Percentiles rank a stretch among this genome's conserved stretches.
These are phyloP conservation scores for Bovichtus diacanthus DNA, from an alignment of 2,797 vertebrate genomes.

Conservation along the genomic window DNA sequence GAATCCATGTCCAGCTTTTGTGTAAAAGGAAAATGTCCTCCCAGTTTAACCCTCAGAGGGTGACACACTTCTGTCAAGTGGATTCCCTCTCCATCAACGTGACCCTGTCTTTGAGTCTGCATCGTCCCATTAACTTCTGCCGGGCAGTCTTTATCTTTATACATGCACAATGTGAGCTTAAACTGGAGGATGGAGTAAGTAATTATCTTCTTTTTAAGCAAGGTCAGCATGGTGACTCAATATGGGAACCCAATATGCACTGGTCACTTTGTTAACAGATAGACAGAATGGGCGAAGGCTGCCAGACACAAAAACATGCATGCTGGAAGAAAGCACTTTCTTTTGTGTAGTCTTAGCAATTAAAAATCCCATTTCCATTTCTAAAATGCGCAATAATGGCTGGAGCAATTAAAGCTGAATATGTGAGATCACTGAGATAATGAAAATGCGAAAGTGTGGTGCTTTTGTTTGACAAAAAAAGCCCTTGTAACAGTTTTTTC, in stretches of 20 bases:
- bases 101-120: constrained; percentile 74
- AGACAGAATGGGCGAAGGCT: neutral
- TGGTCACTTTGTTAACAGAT: constrained; percentile 63
- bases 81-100: constrained; percentile 41
- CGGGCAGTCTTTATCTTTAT: constrained; percentile 73
- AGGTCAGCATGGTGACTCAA: constrained; percentile 63
- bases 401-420: constrained; percentile 73
- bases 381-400: constrained; percentile 57
- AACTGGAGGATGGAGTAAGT: constrained; percentile 51
- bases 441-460: constrained; percentile 47
- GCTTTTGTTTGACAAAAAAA: constrained; percentile 55
- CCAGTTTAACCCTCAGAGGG: constrained; percentile 41
- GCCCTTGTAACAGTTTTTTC: constrained; percentile 32
- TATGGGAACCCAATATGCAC: constrained; percentile 43
- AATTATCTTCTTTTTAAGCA: constrained; percentile 79
- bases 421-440: constrained; percentile 66
- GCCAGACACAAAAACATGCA: constrained; percentile 20
- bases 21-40: constrained; percentile 38
- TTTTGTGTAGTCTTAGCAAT: constrained; percentile 70
- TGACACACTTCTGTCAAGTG: constrained; percentile 43
- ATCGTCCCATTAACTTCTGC: constrained; percentile 79
- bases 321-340: constrained; percentile 34
- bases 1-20: constrained; percentile 54
- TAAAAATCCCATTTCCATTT: constrained; percentile 76
- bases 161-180: constrained; percentile 62